These are phyloP conservation scores for Peribatodes rhomboidaria DNA, from an alignment of 2,888 invertebrate species.

Conservation along the genomic window DNA sequence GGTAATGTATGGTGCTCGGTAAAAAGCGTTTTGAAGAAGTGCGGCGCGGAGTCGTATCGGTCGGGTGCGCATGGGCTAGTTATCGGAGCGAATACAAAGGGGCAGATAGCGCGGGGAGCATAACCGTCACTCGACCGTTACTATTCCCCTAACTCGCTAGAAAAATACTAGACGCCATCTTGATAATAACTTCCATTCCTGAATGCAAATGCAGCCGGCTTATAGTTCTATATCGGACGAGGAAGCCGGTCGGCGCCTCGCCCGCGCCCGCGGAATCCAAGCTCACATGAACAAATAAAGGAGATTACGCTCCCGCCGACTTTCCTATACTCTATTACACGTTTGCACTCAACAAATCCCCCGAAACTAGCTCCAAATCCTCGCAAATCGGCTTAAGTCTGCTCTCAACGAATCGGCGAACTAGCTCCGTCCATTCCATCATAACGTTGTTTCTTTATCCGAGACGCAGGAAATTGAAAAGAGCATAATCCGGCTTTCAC, in stretches of 20 bases:
- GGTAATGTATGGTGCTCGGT: conserved; percentile 75
- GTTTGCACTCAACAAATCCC: conserved; percentile 68
- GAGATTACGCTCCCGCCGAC: conserved; percentile 69
- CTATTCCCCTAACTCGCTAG: conserved; percentile 83
- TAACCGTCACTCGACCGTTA: conserved; percentile 86
- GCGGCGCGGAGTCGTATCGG: conserved; percentile 79
- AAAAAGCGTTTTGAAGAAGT: conserved; percentile 78
- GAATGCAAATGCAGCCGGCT: conserved; percentile 67
- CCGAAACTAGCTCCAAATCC: conserved; percentile 61
- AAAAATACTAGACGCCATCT: conserved; percentile 84
- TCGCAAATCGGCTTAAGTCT: conserved; percentile 75
- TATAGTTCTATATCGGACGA: conserved; percentile 65
- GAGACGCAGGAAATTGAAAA: conserved; percentile 66
- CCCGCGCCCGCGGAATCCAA: conserved; percentile 50
- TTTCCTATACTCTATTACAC: conserved; percentile 67
- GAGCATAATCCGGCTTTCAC: conserved; percentile 72
- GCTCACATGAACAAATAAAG: conserved; percentile 67
- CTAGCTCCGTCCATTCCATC: conserved; percentile 46
- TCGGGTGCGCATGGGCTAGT: conserved; percentile 86
- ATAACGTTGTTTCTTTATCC: conserved; percentile 52
- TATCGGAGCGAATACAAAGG: conserved; percentile 87
- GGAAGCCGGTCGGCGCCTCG: conserved; percentile 63
- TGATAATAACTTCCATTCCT: conserved; percentile 65
- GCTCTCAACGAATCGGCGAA: conserved; percentile 66
- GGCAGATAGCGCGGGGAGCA: conserved; percentile 85